Evolutionary conservation across 2,888 invertebrate genomes (phyloP).

Genomic region (Napeogenes sylphis): DNA sequence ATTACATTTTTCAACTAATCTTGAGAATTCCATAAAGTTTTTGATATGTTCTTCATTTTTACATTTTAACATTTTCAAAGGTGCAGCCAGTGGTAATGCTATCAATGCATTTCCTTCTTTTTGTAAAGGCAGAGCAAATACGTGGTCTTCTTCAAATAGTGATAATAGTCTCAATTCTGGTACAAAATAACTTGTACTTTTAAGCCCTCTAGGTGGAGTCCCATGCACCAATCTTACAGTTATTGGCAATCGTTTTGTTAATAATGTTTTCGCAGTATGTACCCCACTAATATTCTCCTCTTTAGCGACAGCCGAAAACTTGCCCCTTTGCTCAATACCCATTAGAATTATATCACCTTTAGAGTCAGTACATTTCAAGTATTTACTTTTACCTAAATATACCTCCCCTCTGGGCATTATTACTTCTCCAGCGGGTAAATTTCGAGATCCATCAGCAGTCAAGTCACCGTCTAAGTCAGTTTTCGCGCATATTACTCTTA

Average conservation of each 20-base stretch:
- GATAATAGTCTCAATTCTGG: conserved; percentile 90
- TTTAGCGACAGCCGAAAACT: conserved; percentile 94
- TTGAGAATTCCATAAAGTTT: conserved; percentile 84
- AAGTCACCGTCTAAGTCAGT: conserved; percentile 79
- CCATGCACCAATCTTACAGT: conserved; percentile 95
- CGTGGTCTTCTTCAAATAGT: conserved; percentile 90
- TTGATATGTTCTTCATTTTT: conserved; percentile 89
- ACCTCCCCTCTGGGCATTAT: conserved; percentile 87
- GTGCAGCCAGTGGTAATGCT: conserved; percentile 90
- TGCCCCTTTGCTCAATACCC: conserved; percentile 91
- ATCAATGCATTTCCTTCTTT: conserved; percentile 87
- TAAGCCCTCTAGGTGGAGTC: conserved; percentile 89
- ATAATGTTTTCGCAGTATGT: conserved; percentile 91
- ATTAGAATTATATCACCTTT: conserved; percentile 90
- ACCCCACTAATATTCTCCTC: conserved; percentile 97
- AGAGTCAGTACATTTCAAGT: conserved; percentile 90
- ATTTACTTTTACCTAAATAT: conserved; percentile 83
- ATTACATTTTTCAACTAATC: conserved; percentile 87
- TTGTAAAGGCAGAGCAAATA: conserved; percentile 89
- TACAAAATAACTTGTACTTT: conserved; percentile 88
- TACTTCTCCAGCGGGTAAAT: conserved; percentile 89
- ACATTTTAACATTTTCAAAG: conserved; percentile 88
- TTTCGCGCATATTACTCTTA: conserved; percentile 82
- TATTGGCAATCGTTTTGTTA: conserved; percentile 93
- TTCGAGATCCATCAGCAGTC: conserved; percentile 83